A percentile compares a stretch with the other conserved stretches of the same genome.
Evolutionary conservation across 1,140 invertebrate genomes (phyloP).

Genomic region (Drosophila grimshawi): DNA sequence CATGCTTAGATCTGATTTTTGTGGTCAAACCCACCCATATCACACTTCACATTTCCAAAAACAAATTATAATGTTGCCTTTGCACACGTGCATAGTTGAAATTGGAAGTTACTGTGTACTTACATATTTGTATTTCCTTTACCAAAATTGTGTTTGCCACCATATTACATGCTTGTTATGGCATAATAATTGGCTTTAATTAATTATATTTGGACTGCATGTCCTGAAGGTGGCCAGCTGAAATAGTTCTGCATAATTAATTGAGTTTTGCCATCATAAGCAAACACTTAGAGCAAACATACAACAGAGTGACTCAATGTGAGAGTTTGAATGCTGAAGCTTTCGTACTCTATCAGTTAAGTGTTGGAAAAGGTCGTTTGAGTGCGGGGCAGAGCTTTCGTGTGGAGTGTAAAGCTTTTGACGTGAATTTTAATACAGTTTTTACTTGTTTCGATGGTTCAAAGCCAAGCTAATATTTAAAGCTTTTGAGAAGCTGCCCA

Average conservation of each 20-base stretch:
- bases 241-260: constrained; percentile 65
- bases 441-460: background rate
- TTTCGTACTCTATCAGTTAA: background rate
- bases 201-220: constrained; percentile 69
- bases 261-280: constrained; percentile 47
- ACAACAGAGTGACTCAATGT: constrained; percentile 1
- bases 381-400: background rate
- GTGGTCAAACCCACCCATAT: background rate
- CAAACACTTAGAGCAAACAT: constrained; percentile 23
- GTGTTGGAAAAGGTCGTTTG: background rate
- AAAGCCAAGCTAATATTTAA: background rate
- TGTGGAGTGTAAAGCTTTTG: constrained; percentile 3
- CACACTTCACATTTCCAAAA: background rate
- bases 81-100: background rate
- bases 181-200: constrained; percentile 72
- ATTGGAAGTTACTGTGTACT: background rate
- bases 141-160: constrained; percentile 3
- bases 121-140: constrained; percentile 6
- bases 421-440: background rate
- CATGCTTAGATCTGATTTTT: too few relatives aligned
- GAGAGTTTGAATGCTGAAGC: background rate
- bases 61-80: background rate
- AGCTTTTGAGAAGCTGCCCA: constrained; percentile 7
- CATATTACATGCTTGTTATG: constrained; percentile 38
- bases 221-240: constrained; percentile 34